Percentiles rank a stretch among this genome's conserved stretches.
Evolutionary conservation across 2,888 invertebrate species (phyloP).

Genomic region (Eueremaeus valkanovi): DNA sequence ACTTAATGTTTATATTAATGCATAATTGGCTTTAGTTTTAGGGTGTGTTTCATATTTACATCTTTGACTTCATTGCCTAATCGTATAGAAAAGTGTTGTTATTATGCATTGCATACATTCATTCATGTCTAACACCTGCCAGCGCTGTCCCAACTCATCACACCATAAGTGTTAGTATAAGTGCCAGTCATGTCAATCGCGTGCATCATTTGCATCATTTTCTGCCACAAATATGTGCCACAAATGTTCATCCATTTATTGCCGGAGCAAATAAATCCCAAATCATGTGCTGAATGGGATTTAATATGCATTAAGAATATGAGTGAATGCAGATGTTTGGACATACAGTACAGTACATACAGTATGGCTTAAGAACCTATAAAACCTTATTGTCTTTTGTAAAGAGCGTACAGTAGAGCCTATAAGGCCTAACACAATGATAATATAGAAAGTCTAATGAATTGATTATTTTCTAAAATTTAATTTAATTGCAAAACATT

Average conservation of each 20-base stretch:
- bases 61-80: constrained; percentile 1
- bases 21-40: neutral
- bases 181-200: constrained; percentile 5
- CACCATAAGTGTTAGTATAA: neutral
- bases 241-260: constrained; percentile 14
- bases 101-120: neutral
- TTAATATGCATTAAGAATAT: constrained; percentile 16
- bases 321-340: neutral
- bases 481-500: no score
- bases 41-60: constrained; percentile 21
- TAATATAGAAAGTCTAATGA: no score
- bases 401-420: no score
- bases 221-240: constrained; percentile 11
- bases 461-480: no score
- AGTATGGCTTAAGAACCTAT: neutral
- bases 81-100: neutral
- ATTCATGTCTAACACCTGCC: neutral
- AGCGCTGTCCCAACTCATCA: neutral
- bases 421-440: no score
- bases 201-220: constrained; percentile 26
- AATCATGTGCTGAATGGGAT: constrained; percentile 3
- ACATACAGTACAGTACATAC: neutral
- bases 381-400: no score
- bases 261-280: constrained; percentile 21
- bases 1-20: neutral